Evolutionary conservation across 2,113 vertebrate genomes (phyloP).

Genomic region (Phrynocephalus versicolor): DNA sequence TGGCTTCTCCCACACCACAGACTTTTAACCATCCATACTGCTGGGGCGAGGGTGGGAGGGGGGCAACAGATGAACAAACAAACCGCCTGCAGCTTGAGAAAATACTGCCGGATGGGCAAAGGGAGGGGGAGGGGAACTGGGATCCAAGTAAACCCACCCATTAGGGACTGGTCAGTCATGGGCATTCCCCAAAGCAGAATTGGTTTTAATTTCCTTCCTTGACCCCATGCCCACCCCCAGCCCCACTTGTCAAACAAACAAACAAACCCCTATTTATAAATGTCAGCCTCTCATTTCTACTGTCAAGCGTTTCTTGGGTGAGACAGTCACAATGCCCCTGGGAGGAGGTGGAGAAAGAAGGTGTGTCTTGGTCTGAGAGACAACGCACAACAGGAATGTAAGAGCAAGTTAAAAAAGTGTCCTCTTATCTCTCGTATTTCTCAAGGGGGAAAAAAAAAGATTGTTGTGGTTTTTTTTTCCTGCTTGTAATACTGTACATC

Average conservation of each 20-base stretch:
- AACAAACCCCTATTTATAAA: conserved; percentile 13
- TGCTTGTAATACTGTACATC: conserved; percentile 65
- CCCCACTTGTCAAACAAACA: neutral
- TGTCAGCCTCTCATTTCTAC: conserved; percentile 27
- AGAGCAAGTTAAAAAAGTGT: conserved; percentile 32
- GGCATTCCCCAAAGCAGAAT: conserved; percentile 53
- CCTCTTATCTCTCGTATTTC: conserved; percentile 54
- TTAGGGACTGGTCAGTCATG: conserved; percentile 47
- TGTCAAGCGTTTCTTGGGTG: conserved; percentile 25
- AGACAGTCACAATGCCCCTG: conserved; percentile 37
- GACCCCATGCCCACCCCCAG: neutral
- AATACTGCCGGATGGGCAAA: conserved; percentile 45
- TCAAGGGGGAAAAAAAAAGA: conserved; percentile 45
- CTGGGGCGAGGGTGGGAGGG: conserved; percentile 61
- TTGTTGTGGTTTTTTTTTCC: conserved; percentile 36
- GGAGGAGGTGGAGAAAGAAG: conserved; percentile 34
- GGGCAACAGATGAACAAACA: conserved; percentile 3
- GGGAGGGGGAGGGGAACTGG: conserved; percentile 50
- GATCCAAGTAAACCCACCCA: conserved; percentile 35
- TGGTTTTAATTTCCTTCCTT: conserved; percentile 41
- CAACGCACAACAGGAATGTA: conserved; percentile 37
- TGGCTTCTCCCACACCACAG: conserved; percentile 77
- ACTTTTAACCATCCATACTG: conserved; percentile 77
- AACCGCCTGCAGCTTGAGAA: conserved; percentile 63
- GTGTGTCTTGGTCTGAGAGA: conserved; percentile 34